These are phyloP conservation scores for Polyploca ridens DNA, from an alignment of 2,888 invertebrate species.

Conservation along the genomic window DNA sequence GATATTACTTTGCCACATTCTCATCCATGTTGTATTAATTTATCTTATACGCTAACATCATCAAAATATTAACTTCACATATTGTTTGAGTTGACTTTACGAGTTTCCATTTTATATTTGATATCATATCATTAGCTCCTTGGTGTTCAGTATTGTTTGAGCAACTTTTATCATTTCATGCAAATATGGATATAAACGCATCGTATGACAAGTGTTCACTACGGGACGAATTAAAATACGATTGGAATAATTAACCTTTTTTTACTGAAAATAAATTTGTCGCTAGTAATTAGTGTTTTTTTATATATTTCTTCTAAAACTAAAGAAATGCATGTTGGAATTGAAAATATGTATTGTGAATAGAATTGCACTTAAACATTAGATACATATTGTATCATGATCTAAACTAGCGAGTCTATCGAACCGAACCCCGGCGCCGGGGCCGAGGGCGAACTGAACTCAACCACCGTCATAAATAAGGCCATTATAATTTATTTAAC, in stretches of 20 bases:
- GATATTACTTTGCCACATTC: slow-evolving; percentile 52
- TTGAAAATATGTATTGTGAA: slow-evolving; percentile 36
- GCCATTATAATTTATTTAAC: slow-evolving; percentile 64
- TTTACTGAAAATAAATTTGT: slow-evolving; percentile 18
- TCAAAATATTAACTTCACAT: slow-evolving; percentile 30
- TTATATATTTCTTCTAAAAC: slow-evolving; percentile 40
- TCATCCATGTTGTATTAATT: slow-evolving; percentile 53
- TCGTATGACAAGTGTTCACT: slow-evolving; percentile 40
- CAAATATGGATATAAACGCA: slow-evolving; percentile 35
- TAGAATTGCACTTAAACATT: slow-evolving; percentile 58
- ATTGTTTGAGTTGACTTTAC: slow-evolving; percentile 23
- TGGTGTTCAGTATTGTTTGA: slow-evolving; percentile 34
- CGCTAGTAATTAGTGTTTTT: slow-evolving; percentile 29
- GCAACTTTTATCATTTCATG: slow-evolving; percentile 45
- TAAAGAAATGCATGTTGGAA: slow-evolving; percentile 58
- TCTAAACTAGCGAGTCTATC: slow-evolving; percentile 76
- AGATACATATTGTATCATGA: slow-evolving; percentile 49
- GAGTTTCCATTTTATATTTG: slow-evolving; percentile 4
- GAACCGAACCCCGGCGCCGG: slow-evolving; percentile 24
- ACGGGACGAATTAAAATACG: slow-evolving; percentile 43
- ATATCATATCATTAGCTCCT: slow-evolving; percentile 28
- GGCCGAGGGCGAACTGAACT: slow-evolving; percentile 41
- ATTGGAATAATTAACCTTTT: slow-evolving; percentile 20
- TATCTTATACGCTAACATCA: slow-evolving; percentile 50
- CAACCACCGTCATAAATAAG: slow-evolving; percentile 66